Percentiles rank a stretch among this genome's conserved stretches.
Evolutionary conservation across 2,888 invertebrate genomes (phyloP).

Genomic region (Alloplasta piceator): DNA sequence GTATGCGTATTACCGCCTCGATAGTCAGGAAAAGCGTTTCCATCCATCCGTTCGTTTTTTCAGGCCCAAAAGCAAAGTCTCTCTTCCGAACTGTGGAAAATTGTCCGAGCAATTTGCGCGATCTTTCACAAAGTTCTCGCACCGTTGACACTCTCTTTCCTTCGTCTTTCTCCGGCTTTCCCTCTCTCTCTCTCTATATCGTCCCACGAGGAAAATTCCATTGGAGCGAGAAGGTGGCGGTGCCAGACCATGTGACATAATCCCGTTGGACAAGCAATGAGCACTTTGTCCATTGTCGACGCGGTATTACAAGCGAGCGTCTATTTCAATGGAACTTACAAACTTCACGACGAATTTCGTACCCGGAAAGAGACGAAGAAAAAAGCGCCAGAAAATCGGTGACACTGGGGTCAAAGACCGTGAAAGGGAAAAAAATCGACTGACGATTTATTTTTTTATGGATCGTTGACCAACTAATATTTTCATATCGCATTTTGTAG

Average conservation of each 20-base stretch:
- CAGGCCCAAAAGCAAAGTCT: background rate
- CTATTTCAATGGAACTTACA: background rate
- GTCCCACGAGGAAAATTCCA: conserved; percentile 67
- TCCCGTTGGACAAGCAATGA: conserved; percentile 74
- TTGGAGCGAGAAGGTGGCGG: conserved; percentile 66
- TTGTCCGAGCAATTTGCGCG: conserved; percentile 82
- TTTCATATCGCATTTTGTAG: too few species aligned
- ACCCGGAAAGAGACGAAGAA: conserved; percentile 14
- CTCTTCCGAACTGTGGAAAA: conserved; percentile 64
- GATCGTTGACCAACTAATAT: conserved; percentile 9
- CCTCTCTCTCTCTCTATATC: conserved; percentile 12
- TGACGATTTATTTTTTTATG: background rate
- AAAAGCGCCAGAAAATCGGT: conserved; percentile 18
- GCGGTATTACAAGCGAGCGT: conserved; percentile 36
- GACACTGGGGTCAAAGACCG: conserved; percentile 48
- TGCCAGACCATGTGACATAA: conserved; percentile 81
- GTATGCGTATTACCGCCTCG: conserved; percentile 55
- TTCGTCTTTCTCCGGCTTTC: conserved; percentile 8
- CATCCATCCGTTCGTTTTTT: conserved; percentile 39
- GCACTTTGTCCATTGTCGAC: conserved; percentile 62
- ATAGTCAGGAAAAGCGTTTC: conserved; percentile 67
- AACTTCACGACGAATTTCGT: conserved; percentile 24
- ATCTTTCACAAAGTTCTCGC: conserved; percentile 76
- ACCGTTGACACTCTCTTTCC: conserved; percentile 52
- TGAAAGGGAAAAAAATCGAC: conserved; percentile 27